Base-by-base conservation (phyloP, 1,140 invertebrate species). In the Pararge aegeria region DNA sequence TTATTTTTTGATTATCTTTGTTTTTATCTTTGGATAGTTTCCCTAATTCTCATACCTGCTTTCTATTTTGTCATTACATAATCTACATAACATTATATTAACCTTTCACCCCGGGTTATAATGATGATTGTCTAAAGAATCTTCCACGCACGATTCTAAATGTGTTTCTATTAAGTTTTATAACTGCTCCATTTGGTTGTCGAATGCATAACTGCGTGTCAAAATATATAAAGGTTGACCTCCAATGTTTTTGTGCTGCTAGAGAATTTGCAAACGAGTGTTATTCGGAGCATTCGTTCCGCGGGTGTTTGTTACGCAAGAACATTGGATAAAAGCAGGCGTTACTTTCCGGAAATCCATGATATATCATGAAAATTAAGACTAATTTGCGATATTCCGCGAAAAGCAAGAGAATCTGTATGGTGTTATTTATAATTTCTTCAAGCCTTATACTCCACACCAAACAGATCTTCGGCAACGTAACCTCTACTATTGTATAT, bases 141-240 rank as follows among this genome's bases (percentile, higher is more conserved):
- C 37, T 24, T 38, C 42, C 34, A 21, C 24, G 51, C 48, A 58
- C 56, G 56, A 51, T 40, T 52, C 37, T 16, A 49, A 51, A 44
- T 58, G 48, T 51, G 19, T 44, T 58, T 19, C 34, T 21, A 58
- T 58, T 52, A 51, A 44, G 37, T 52, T 57, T 57, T 38, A 51
- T 58, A 51, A 37, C 57, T 40, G 46, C 38, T 34, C 61, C 51
- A 70, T 62, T 58, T 56, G 49, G 56, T 52, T 67, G 67, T 58
- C 62, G 34, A 60, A 40, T 58, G 42, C 56, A 58, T 58, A 51
- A 58, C 16, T 13, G 30, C 21, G 24, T 42, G 51, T 52, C 42
- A 58, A 58, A 20, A 42, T 44, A 40, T 30, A 58, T 37, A 12
- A 34, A 12, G 30, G 30, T 3, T 3, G 2, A 24, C 24, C 24